Conservation (phyloP, 2,888 invertebrate genomes). For the Salticus scenicus region DNA sequence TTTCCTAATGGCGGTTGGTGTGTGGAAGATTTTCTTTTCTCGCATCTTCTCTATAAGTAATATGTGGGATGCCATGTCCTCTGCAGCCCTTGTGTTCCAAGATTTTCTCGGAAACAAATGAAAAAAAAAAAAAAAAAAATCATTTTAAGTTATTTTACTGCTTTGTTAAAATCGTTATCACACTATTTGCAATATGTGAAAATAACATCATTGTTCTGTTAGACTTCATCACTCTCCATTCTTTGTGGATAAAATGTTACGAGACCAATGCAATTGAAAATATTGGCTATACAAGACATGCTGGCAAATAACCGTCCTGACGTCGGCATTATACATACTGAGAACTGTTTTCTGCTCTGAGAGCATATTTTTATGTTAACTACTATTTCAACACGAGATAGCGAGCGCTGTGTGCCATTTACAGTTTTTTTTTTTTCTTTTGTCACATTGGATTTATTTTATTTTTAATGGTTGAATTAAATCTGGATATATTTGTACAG, state of each 20-base stretch:
- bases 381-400: background rate
- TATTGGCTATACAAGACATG: too few species aligned
- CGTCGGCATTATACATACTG: too few species aligned
- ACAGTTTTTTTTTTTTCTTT: too few species aligned
- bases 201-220: background rate
- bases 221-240: background rate
- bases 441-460: too few species aligned
- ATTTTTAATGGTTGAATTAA: too few species aligned
- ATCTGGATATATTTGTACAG: too few species aligned
- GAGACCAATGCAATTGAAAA: background rate
- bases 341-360: background rate
- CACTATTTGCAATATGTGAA: background rate
- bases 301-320: too few species aligned
- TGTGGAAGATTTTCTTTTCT: constrained; percentile 65
- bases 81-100: constrained; percentile 36
- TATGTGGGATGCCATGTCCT: constrained; percentile 44
- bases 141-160: constrained; percentile 3
- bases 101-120: background rate
- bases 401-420: background rate
- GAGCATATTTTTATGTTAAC: background rate
- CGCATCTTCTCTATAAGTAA: constrained; percentile 39
- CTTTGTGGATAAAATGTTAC: background rate
- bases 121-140: too few species aligned
- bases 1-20: constrained; percentile 55
- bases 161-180: background rate